Evolutionary conservation across 2,888 invertebrate genomes (phyloP).

Genomic region (Sminthurinus aureus): DNA sequence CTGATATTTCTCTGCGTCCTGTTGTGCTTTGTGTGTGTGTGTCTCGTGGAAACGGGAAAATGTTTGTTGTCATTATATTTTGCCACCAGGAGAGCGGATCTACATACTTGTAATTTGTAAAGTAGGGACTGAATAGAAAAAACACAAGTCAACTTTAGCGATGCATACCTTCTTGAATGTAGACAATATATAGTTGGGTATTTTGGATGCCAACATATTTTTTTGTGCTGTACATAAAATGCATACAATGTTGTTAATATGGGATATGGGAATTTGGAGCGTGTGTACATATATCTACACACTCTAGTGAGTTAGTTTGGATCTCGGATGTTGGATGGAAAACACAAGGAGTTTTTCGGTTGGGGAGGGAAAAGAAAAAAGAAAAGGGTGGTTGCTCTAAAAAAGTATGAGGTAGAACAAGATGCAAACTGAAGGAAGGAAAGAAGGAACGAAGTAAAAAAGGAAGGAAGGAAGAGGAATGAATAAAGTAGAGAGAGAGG

Average conservation of each 20-base stretch:
- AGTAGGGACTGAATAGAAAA: background rate
- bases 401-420: background rate
- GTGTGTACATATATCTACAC: background rate
- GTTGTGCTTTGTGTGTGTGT: background rate
- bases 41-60: background rate
- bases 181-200: background rate
- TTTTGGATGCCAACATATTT: no score
- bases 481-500: constrained; percentile 18
- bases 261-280: no score
- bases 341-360: constrained; percentile 10
- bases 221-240: background rate
- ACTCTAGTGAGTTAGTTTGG: no score
- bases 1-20: background rate
- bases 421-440: background rate
- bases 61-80: background rate
- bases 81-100: background rate
- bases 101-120: background rate
- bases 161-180: background rate
- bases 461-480: background rate
- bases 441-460: background rate
- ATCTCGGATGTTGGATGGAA: background rate
- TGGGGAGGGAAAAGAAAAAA: background rate
- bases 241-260: background rate
- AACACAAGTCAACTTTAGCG: background rate
- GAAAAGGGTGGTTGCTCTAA: background rate